These are phyloP conservation scores for Gnatocerus cornutus DNA, from an alignment of 2,888 invertebrate species.

Conservation along the genomic window DNA sequence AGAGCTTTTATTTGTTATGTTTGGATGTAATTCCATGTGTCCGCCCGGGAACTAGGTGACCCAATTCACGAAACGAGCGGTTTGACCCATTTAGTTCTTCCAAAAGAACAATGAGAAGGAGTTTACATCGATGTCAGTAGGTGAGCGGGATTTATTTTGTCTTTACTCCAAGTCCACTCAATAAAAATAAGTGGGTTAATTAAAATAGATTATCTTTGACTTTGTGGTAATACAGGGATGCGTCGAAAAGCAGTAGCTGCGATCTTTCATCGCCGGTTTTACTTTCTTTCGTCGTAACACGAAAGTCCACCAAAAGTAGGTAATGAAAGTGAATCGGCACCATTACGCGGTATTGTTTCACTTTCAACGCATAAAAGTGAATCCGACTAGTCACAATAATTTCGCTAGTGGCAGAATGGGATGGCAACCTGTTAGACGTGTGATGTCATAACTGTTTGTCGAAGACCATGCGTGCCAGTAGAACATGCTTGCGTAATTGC, in stretches of 20 bases:
- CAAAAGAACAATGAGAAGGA: slow-evolving; percentile 31
- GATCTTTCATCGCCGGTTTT: not conserved
- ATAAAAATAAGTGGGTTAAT: slow-evolving; percentile 34
- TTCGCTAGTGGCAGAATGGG: slow-evolving; percentile 40
- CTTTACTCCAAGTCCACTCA: slow-evolving; percentile 7
- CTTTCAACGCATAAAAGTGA: slow-evolving; percentile 46
- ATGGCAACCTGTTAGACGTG: slow-evolving; percentile 49
- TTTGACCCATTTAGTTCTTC: slow-evolving; percentile 49
- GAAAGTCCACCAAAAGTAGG: slow-evolving; percentile 31
- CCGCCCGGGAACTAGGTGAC: slow-evolving; percentile 54
- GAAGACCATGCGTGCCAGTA: slow-evolving; percentile 61
- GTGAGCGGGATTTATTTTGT: slow-evolving; percentile 25
- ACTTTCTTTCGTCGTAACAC: not conserved
- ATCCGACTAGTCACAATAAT: slow-evolving; percentile 28
- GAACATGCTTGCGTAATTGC: slow-evolving; percentile 61
- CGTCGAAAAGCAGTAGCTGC: too few relatives aligned
- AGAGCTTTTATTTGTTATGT: slow-evolving; percentile 49
- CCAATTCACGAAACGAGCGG: slow-evolving; percentile 50
- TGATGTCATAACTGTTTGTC: slow-evolving; percentile 54
- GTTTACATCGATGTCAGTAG: slow-evolving; percentile 26
- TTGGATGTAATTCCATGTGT: slow-evolving; percentile 49
- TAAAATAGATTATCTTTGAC: slow-evolving; percentile 11
- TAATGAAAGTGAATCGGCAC: slow-evolving; percentile 43
- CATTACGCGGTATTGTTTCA: slow-evolving; percentile 38
- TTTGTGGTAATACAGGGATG: too few relatives aligned